Conservation (phyloP, 2,113 vertebrate genomes). For the Saccopteryx leptura region DNA sequence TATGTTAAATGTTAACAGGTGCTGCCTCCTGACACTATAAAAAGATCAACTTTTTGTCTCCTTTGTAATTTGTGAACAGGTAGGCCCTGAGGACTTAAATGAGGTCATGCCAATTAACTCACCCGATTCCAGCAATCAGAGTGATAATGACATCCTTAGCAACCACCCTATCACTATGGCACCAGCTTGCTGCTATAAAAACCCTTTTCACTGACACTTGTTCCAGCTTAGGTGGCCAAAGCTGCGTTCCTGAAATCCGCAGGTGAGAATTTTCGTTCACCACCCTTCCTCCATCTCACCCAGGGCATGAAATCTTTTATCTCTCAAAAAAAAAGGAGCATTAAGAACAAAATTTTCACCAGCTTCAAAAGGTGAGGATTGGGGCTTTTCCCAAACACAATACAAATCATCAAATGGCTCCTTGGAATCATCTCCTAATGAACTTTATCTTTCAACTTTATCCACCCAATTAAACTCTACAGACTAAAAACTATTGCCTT, state of each 20-base stretch:
- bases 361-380: constrained; percentile 13
- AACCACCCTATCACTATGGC: constrained; percentile 85
- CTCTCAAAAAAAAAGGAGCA: constrained; percentile 34
- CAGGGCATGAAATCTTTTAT: neutral
- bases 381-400: constrained; percentile 66
- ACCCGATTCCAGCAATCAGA: constrained; percentile 77
- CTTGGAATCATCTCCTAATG: constrained; percentile 80
- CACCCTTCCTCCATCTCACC: neutral
- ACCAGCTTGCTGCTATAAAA: constrained; percentile 76
- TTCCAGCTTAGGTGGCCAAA: constrained; percentile 69
- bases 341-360: constrained; percentile 55
- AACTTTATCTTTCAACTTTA: constrained; percentile 81
- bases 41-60: constrained; percentile 78
- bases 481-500: constrained; percentile 76
- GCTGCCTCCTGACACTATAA: constrained; percentile 82
- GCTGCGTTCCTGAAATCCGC: constrained; percentile 63
- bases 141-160: constrained; percentile 90
- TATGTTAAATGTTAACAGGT: constrained; percentile 77
- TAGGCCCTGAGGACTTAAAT: constrained; percentile 85
- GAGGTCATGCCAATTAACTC: constrained; percentile 89
- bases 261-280: neutral
- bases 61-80: constrained; percentile 85
- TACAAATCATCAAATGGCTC: constrained; percentile 60
- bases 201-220: constrained; percentile 72
- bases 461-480: constrained; percentile 69